Evolutionary conservation across 2,797 vertebrate genomes (phyloP).

Genomic region (Eleutherodactylus coqui): DNA sequence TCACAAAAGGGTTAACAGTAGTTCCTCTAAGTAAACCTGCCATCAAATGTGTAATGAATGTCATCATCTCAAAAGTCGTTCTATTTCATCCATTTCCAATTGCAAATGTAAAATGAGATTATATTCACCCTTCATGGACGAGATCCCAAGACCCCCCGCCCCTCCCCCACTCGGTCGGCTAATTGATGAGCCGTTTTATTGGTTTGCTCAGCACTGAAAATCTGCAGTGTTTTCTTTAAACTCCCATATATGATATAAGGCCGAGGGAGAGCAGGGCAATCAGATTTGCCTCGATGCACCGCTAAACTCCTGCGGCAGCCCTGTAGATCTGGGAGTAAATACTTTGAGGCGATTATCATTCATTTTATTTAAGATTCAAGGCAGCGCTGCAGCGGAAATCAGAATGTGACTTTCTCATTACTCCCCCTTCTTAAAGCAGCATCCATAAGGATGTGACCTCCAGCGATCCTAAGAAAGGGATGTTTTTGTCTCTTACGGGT

Average conservation of each 20-base stretch:
- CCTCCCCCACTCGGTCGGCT: slow-evolving; percentile 6
- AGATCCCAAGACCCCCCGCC: slow-evolving; percentile 9
- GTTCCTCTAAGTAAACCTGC: no score
- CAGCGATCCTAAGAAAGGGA: no score
- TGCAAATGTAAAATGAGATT: slow-evolving; percentile 56
- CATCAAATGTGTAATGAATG: slow-evolving; percentile 38
- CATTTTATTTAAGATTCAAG: background rate
- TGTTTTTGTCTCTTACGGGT: no score
- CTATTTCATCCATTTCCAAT: slow-evolving; percentile 16
- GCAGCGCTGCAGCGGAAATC: no score
- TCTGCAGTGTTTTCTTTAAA: slow-evolving; percentile 20
- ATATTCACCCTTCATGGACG: slow-evolving; percentile 60
- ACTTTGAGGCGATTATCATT: background rate
- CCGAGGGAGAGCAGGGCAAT: background rate
- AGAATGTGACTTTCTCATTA: no score
- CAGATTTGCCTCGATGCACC: background rate
- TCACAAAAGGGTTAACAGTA: slow-evolving; percentile 25
- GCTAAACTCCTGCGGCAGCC: background rate
- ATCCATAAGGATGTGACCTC: no score
- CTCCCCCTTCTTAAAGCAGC: no score
- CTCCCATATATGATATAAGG: background rate
- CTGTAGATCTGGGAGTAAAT: background rate
- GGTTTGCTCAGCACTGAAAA: background rate
- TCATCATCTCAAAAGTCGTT: slow-evolving; percentile 37
- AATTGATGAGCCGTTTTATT: slow-evolving; percentile 57